These are phyloP conservation scores for Acromyrmex echinatior DNA, from an alignment of 1,140 invertebrate genomes.

Conservation along the genomic window DNA sequence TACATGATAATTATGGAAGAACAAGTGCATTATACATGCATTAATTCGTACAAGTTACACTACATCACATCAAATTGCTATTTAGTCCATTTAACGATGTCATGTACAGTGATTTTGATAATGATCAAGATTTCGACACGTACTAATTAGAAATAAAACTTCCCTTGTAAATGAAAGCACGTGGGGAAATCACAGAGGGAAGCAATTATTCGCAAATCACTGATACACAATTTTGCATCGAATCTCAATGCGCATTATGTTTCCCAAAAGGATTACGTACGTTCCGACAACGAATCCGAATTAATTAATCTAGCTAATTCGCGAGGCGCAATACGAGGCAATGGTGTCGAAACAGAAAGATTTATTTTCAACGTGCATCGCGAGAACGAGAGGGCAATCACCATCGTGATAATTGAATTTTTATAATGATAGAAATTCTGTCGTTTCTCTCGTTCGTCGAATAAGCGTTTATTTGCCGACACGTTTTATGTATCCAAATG, in stretches of 20 bases:
- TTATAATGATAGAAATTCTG: conserved; percentile 48
- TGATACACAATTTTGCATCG: conserved; percentile 72
- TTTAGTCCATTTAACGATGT: conserved; percentile 16
- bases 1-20: conserved; percentile 32
- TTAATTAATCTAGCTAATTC: conserved; percentile 77
- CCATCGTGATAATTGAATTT: conserved; percentile 60
- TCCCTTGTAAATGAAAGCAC: conserved; percentile 21
- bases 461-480: conserved; percentile 47
- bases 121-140: conserved; percentile 23
- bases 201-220: conserved; percentile 69
- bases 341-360: conserved; percentile 30
- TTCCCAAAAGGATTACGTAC: conserved; percentile 70
- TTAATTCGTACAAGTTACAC: conserved; percentile 42
- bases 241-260: conserved; percentile 64
- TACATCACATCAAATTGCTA: neutral
- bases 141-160: conserved; percentile 56
- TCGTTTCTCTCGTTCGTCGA: neutral
- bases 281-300: conserved; percentile 73
- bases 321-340: conserved; percentile 61
- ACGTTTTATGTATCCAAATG: conserved; percentile 2
- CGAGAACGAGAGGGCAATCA: conserved; percentile 35
- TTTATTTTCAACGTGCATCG: conserved; percentile 56
- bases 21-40: conserved; percentile 6
- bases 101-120: conserved; percentile 24
- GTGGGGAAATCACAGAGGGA: neutral